phyloP scores from a whole-genome alignment of 2,113 vertebrate genomes.

The Garra rufa region DNA sequence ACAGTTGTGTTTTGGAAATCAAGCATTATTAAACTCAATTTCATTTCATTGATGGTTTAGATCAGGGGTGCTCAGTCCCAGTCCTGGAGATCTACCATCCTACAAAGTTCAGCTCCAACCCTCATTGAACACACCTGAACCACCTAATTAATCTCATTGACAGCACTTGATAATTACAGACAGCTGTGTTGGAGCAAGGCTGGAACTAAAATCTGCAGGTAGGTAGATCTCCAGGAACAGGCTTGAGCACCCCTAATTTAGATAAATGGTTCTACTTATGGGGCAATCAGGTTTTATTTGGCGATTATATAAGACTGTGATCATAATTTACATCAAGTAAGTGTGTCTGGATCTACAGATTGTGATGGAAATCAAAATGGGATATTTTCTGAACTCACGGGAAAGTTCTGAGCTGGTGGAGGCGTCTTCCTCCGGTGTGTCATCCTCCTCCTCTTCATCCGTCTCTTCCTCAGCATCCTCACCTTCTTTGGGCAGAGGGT shows the following conservation, averaged over 20 bases:
- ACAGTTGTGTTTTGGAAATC: neutral
- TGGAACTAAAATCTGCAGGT: too few relatives aligned
- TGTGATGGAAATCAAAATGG: too few relatives aligned
- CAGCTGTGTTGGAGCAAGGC: too few relatives aligned
- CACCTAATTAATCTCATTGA: too few relatives aligned
- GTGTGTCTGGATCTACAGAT: neutral
- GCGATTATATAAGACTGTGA: neutral
- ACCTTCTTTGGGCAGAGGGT: constrained; percentile 70
- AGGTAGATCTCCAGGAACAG: too few relatives aligned
- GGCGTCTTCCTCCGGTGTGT: constrained; percentile 79
- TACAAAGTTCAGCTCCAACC: too few relatives aligned
- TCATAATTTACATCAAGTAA: neutral
- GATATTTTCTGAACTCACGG: constrained; percentile 65
- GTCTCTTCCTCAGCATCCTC: constrained; percentile 75
- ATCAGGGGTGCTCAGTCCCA: too few relatives aligned
- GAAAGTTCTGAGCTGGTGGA: constrained; percentile 83
- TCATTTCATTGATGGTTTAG: neutral
- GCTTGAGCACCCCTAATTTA: too few relatives aligned
- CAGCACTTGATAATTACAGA: too few relatives aligned
- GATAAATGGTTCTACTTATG: neutral
- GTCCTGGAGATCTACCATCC: too few relatives aligned
- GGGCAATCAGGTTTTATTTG: neutral
- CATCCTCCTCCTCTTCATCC: constrained; percentile 70
- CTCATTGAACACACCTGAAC: too few relatives aligned
- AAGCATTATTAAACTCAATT: neutral